These are phyloP conservation scores for Rhagoletis pomonella DNA, from an alignment of 1,140 invertebrate genomes.

Conservation along the genomic window DNA sequence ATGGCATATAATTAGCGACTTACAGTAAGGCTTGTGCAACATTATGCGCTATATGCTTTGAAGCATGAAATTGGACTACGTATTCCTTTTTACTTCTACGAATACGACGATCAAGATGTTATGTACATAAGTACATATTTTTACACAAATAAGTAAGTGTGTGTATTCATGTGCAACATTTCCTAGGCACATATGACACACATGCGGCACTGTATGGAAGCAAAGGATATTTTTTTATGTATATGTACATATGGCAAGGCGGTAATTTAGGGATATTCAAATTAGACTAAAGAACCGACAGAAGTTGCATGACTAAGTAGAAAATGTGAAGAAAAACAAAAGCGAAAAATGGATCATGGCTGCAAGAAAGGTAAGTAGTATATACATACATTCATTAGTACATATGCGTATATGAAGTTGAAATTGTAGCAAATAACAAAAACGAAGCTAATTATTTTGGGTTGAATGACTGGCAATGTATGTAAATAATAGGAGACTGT, in stretches of 20 bases:
- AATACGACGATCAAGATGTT: conserved; percentile 12
- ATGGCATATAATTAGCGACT: neutral
- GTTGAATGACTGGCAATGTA: conserved; percentile 28
- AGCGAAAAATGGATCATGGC: neutral
- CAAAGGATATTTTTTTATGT: neutral
- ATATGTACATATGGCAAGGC: neutral
- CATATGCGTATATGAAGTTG: neutral
- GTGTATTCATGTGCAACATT: neutral
- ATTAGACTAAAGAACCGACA: neutral
- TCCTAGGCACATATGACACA: neutral
- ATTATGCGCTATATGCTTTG: neutral
- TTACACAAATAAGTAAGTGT: neutral
- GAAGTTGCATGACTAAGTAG: neutral
- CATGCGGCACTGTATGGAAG: neutral
- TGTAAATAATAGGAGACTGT: neutral
- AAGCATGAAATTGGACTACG: conserved; percentile 39
- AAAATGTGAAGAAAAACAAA: conserved; percentile 8
- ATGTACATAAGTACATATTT: neutral
- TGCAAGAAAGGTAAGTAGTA: neutral
- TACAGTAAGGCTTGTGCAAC: neutral
- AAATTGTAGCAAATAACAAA: neutral
- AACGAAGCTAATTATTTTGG: conserved; percentile 6
- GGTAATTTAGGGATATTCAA: conserved; percentile 39
- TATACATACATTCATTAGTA: neutral
- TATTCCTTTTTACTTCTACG: conserved; percentile 23